Evolutionary conservation across 2,888 invertebrate species (phyloP).

Genomic region (Crioceris asparagi): DNA sequence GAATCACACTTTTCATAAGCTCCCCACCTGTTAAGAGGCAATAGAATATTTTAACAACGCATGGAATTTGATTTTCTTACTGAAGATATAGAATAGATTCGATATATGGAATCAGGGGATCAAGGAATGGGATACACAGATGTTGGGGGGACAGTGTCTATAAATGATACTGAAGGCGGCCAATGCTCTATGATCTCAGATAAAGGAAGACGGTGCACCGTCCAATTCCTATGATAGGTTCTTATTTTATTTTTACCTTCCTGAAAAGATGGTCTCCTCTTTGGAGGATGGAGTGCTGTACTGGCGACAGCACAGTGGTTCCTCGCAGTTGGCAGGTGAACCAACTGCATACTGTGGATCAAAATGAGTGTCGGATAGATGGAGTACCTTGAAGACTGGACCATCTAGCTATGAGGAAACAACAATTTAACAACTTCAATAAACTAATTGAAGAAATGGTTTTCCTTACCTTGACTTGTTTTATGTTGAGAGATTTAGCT

Average conservation of each 20-base stretch:
- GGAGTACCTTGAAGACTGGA: slow-evolving; percentile 85
- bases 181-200: too few relatives aligned
- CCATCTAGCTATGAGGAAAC: slow-evolving; percentile 43
- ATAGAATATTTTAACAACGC: too few relatives aligned
- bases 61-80: too few relatives aligned
- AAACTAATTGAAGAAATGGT: too few relatives aligned
- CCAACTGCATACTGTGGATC: slow-evolving; percentile 86
- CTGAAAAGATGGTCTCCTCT: slow-evolving; percentile 59
- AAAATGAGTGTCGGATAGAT: slow-evolving; percentile 91
- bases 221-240: background rate
- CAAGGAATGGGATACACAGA: too few relatives aligned
- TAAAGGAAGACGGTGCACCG: too few relatives aligned
- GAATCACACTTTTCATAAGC: slow-evolving; percentile 91
- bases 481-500: background rate
- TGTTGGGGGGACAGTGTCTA: too few relatives aligned
- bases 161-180: too few relatives aligned
- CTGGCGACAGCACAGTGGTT: slow-evolving; percentile 84
- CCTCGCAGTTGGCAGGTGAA: slow-evolving; percentile 82
- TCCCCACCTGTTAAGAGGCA: slow-evolving; percentile 70
- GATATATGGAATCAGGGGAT: too few relatives aligned
- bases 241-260: slow-evolving; percentile 37
- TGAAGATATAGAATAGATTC: too few relatives aligned
- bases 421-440: background rate
- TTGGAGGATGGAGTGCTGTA: slow-evolving; percentile 65
- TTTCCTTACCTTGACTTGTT: too few relatives aligned